Base-by-base conservation (phyloP, 2,888 invertebrate species). In the Parnassius mnemosyne region DNA sequence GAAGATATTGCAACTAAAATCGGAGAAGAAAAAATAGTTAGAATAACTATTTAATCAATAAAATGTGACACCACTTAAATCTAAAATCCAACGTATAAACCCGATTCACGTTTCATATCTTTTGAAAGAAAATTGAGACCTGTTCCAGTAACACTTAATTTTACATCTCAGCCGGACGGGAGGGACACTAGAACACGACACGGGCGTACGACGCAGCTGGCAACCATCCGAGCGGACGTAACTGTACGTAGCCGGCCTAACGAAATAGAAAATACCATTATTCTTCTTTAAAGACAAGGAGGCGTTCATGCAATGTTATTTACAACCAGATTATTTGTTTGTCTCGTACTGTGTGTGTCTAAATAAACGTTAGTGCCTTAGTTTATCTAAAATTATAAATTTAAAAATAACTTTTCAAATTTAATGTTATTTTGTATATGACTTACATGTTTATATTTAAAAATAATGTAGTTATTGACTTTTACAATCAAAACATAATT, bases 261-360 rank as follows among this genome's bases (percentile, higher is more conserved):
- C 89, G 84, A 89, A 89, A 89, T 89, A 89, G 87, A 89, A 89
- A 89, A 89, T 85, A 83, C 85, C 87, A 89, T 89, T 89, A 89
- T 86, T 89, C 87, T 89, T 87, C 79, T 79, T 77, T 72, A 79
- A 80, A 84, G 89, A 89, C 88, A 87, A 85, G 87, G 77, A 89
- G 87, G 87, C 88, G 87, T 89, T 88, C 86, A 79, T 84, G 82
- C 86, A 81, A 79, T 78, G 84, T 88, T 87, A 89, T 89, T 88
- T 89, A 89, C 84, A 85, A 80, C 86, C 81, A 75, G 79, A 79
- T 83, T 81, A 79, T 83, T 81, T 87, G 85, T 84, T 87, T 75
- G 77, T 77, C 75, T 76, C 75, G 12, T 76, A 78, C 69, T 68
- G 44, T 53, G 44, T 5, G 3, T 3, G 34, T 44, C 34, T 43